Conservation (phyloP, 2,888 invertebrate species). For the Morpho helenor region DNA sequence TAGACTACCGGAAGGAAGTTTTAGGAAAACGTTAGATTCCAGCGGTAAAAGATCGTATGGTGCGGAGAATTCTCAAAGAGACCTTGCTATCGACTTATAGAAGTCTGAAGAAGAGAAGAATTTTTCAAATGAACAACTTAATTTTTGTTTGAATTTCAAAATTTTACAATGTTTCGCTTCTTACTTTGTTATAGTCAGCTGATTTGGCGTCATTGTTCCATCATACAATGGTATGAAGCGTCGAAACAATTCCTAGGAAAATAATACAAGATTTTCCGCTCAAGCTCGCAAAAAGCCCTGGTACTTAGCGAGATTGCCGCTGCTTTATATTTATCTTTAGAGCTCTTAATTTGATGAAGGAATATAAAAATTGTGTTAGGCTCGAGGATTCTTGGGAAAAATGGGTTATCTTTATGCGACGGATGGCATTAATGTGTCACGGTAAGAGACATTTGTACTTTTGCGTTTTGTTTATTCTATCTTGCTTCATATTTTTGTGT, state of each 20-base stretch:
- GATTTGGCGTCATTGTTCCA: slow-evolving; percentile 14
- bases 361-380: slow-evolving; percentile 61
- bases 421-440: slow-evolving; percentile 13
- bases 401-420: slow-evolving; percentile 18
- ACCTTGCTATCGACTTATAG: too few relatives aligned
- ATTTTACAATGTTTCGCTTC: slow-evolving; percentile 7
- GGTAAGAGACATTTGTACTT: slow-evolving; percentile 1
- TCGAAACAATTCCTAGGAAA: slow-evolving; percentile 12
- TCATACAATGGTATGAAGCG: slow-evolving; percentile 10
- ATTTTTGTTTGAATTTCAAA: background rate
- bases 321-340: slow-evolving; percentile 48
- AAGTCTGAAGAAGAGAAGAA: too few relatives aligned
- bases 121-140: too few relatives aligned
- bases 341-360: slow-evolving; percentile 62
- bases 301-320: slow-evolving; percentile 52
- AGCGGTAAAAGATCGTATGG: too few relatives aligned
- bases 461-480: slow-evolving; percentile 4
- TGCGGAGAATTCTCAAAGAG: too few relatives aligned
- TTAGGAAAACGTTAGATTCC: too few relatives aligned
- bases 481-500: slow-evolving; percentile 1
- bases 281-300: slow-evolving; percentile 42
- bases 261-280: slow-evolving; percentile 53
- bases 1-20: too few relatives aligned
- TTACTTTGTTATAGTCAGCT: slow-evolving; percentile 9
- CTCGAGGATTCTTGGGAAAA: slow-evolving; percentile 23